These are phyloP conservation scores for Agonopterix alstromeriana DNA, from an alignment of 2,888 invertebrate species.

Conservation along the genomic window DNA sequence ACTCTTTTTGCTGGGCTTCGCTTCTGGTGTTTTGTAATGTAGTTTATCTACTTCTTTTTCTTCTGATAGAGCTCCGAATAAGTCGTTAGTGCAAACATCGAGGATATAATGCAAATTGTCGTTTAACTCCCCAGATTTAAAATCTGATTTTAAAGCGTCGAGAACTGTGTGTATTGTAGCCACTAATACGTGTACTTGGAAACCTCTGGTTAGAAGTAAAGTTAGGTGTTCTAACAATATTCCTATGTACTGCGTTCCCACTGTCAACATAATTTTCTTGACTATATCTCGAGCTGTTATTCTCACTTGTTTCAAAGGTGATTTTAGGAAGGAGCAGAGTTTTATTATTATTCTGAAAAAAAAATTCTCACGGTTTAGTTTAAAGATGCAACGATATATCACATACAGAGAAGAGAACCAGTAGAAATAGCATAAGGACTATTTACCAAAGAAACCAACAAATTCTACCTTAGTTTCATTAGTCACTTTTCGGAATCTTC, in stretches of 20 bases:
- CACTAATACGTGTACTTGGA: constrained; percentile 94
- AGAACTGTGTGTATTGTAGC: constrained; percentile 92
- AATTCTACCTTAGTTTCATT: no score
- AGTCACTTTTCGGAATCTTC: no score
- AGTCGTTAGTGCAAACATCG: constrained; percentile 90
- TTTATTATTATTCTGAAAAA: constrained; percentile 87
- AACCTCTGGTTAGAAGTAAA: constrained; percentile 89
- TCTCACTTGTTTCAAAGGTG: constrained; percentile 90
- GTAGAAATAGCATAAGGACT: no score
- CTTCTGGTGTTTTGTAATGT: constrained; percentile 87
- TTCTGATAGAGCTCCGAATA: constrained; percentile 91
- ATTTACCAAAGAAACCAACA: no score
- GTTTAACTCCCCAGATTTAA: constrained; percentile 88
- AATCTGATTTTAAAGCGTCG: constrained; percentile 80
- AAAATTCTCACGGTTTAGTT: not conserved
- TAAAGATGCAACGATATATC: not conserved
- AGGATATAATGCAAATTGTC: constrained; percentile 84
- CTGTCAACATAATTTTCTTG: constrained; percentile 90
- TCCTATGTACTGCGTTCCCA: constrained; percentile 89
- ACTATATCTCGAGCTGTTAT: constrained; percentile 92
- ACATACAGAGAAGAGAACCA: no score
- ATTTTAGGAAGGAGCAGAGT: constrained; percentile 92
- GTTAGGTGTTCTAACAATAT: constrained; percentile 88
- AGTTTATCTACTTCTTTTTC: constrained; percentile 95
- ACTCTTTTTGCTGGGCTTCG: constrained; percentile 89